Conservation (phyloP, 2,888 invertebrate species). For the Cryptocephalus moraei region DNA sequence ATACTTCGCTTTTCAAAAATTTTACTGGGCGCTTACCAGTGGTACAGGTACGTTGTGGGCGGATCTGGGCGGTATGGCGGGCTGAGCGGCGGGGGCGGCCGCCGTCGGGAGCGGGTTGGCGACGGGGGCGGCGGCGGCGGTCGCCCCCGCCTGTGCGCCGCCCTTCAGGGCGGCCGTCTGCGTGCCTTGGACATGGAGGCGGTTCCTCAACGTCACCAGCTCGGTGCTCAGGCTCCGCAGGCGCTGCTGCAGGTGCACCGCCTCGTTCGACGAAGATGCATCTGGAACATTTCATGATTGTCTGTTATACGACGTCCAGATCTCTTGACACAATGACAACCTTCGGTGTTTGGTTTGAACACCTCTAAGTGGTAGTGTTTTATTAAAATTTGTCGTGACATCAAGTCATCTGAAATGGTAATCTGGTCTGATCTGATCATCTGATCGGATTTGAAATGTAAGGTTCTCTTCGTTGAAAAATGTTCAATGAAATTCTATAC, state of each 20-base stretch:
- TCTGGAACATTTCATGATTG: slow-evolving; percentile 47
- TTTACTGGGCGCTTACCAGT: slow-evolving; percentile 10
- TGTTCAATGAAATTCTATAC: too few species aligned
- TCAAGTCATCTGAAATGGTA: too few species aligned
- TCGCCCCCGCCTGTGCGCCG: slow-evolving; percentile 17
- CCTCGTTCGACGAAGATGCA: slow-evolving; percentile 91
- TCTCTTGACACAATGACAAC: too few species aligned
- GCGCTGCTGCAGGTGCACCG: slow-evolving; percentile 85
- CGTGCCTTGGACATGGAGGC: slow-evolving; percentile 66
- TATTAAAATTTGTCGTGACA: too few species aligned
- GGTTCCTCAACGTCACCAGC: slow-evolving; percentile 82
- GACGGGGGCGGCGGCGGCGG: slow-evolving; percentile 10
- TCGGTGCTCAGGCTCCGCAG: slow-evolving; percentile 84
- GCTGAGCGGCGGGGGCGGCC: slow-evolving; percentile 27
- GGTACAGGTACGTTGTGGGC: slow-evolving; percentile 15
- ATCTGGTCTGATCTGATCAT: too few species aligned
- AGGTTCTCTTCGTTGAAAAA: too few species aligned
- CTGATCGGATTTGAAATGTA: too few species aligned
- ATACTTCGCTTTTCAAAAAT: too few species aligned
- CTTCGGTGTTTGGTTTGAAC: too few species aligned
- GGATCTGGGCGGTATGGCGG: slow-evolving; percentile 14
- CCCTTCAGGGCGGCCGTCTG: slow-evolving; percentile 38
- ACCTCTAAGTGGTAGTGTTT: too few species aligned
- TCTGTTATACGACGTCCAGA: too few species aligned
- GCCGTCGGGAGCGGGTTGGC: slow-evolving; percentile 33